phyloP scores from a whole-genome alignment of 1,140 invertebrate genomes.

The Caerostris darwini region DNA sequence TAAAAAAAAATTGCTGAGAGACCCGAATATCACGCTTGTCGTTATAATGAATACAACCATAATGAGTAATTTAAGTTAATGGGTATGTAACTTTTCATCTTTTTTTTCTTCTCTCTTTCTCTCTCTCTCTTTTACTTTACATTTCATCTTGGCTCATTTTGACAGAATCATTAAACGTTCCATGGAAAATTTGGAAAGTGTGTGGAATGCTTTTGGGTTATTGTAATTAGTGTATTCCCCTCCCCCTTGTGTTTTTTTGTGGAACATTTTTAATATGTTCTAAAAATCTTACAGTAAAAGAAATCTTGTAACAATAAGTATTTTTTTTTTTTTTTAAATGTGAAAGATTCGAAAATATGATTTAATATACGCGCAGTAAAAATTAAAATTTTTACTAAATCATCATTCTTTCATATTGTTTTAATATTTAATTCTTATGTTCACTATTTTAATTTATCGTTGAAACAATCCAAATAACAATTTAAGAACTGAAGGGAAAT shows the following conservation, averaged over 20 bases:
- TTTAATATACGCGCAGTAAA: too few relatives aligned
- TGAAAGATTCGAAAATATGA: too few relatives aligned
- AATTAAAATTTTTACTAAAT: too few relatives aligned
- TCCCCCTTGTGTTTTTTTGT: not conserved
- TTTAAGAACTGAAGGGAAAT: too few relatives aligned
- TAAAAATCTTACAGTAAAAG: not conserved
- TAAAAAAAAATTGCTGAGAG: not conserved
- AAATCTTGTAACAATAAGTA: not conserved
- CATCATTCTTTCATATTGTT: too few relatives aligned
- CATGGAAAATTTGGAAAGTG: constrained; percentile 46
- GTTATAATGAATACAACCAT: constrained; percentile 74
- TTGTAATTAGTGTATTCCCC: not conserved
- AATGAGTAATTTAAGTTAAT: constrained; percentile 77
- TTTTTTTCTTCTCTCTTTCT: constrained; percentile 7
- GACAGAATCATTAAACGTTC: constrained; percentile 61
- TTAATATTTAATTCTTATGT: too few relatives aligned
- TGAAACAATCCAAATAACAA: too few relatives aligned
- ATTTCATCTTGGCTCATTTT: constrained; percentile 26
- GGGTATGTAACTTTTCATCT: constrained; percentile 61
- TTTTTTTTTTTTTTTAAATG: too few relatives aligned
- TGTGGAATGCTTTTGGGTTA: not conserved
- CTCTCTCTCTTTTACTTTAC: not conserved
- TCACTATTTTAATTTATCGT: too few relatives aligned
- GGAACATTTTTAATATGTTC: not conserved
- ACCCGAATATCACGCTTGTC: constrained; percentile 54